Percentiles rank a stretch among this genome's conserved stretches.
These are phyloP conservation scores for Lucinisca nassula DNA, from an alignment of 2,888 invertebrate species.

Conservation along the genomic window DNA sequence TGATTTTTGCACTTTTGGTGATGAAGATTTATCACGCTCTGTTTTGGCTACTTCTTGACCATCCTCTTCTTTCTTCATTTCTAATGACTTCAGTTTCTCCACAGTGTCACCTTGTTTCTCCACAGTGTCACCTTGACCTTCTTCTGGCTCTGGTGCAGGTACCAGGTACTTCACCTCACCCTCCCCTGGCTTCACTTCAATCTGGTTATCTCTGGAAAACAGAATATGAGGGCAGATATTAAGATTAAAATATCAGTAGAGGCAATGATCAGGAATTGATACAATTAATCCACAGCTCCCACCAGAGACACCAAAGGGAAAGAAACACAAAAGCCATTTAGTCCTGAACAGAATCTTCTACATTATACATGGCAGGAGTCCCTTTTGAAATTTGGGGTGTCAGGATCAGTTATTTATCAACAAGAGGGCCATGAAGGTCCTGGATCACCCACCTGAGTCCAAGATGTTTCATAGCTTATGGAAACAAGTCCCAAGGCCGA, in stretches of 20 bases:
- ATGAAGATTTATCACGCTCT: slow-evolving; percentile 47
- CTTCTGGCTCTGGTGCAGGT: slow-evolving; percentile 32
- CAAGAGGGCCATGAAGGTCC: no score
- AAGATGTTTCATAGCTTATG: no score
- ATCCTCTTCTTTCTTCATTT: slow-evolving; percentile 47
- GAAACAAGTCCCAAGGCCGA: no score
- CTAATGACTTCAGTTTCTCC: slow-evolving; percentile 16
- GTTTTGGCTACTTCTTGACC: slow-evolving; percentile 52
- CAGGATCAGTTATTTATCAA: no score
- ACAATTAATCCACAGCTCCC: no score
- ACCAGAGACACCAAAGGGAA: no score
- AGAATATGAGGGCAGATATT: not conserved
- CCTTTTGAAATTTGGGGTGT: no score
- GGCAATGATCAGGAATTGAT: not conserved
- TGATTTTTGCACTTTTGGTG: slow-evolving; percentile 46
- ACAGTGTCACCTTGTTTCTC: slow-evolving; percentile 9
- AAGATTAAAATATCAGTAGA: not conserved
- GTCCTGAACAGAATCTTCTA: no score
- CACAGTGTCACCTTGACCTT: not conserved
- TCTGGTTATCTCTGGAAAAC: not conserved
- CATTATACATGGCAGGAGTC: no score
- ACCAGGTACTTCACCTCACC: slow-evolving; percentile 26
- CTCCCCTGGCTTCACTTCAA: not conserved
- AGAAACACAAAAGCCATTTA: no score
- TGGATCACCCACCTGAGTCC: no score